Conservation (phyloP, 2,888 invertebrate genomes). For the Agonopterix arenella region DNA sequence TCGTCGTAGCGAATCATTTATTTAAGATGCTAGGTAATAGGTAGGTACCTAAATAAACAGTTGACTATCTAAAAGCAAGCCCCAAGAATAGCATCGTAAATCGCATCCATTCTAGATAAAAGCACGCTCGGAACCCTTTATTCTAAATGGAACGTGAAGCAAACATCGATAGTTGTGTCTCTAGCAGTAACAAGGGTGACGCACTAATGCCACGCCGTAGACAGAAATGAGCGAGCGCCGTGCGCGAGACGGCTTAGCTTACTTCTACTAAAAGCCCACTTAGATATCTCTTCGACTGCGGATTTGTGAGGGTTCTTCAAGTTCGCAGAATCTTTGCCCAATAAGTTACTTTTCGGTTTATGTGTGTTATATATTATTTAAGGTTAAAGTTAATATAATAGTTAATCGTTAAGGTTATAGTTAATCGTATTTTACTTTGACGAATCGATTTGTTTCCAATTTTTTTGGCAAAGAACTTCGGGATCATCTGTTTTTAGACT, state of each 20-base stretch:
- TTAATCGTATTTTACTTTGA: too few species aligned
- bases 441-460: too few species aligned
- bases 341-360: slow-evolving; percentile 56
- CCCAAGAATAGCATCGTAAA: not conserved
- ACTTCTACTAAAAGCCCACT: slow-evolving; percentile 74
- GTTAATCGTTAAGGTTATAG: too few species aligned
- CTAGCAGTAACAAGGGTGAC: slow-evolving; percentile 2
- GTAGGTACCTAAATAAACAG: not conserved
- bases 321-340: slow-evolving; percentile 54
- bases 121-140: too few species aligned
- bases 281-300: slow-evolving; percentile 66
- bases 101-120: too few species aligned
- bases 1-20: too few species aligned
- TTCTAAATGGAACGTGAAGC: too few species aligned
- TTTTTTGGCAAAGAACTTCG: too few species aligned
- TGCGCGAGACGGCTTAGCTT: slow-evolving; percentile 70
- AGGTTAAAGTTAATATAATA: too few species aligned
- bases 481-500: too few species aligned
- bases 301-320: slow-evolving; percentile 65
- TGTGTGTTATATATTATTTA: slow-evolving; percentile 19
- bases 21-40: not conserved
- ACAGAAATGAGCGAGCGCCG: slow-evolving; percentile 65
- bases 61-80: not conserved
- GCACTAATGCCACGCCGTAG: slow-evolving; percentile 51
- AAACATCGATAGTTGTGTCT: not conserved